Evolutionary conservation across 2,797 vertebrate species (phyloP), one percentile per base, ranked within the genome.

Genomic region (Poeciliopsis turneri): DNA sequence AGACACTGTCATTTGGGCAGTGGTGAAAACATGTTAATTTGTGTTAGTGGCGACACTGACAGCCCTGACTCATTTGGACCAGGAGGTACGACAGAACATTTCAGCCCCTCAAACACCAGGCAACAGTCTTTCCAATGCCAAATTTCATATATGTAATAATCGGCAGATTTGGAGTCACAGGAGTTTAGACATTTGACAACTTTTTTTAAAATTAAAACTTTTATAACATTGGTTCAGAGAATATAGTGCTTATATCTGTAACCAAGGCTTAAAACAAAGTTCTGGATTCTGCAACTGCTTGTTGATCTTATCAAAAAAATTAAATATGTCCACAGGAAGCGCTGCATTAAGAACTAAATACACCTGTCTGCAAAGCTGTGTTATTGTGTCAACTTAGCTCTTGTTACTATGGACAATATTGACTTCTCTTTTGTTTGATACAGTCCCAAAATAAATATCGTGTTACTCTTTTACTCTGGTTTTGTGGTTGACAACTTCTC

Each of bases 71-170:
- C 39, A 70, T 41, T 25, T 2, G 7, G 68, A 28, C 68, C 68
- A 70, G 41, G 68, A 70, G 68, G 41, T 45, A 70, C 12, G 41
- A 75, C 68, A 45, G 68, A 45, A 70, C 68, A 70, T 69, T 69
- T 69, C n/a, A 69, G 41, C 23, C 66, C 66, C 39, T 43, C 23
- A 23, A 41, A 66, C 20, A 23, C 64, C 23, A 10, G 9, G 61
- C 30, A 33, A 33, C 33, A 66, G 33, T 41, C 39, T 68, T 25
- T 12, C 33, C 64, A 25, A 12, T 25, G 36, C 9, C 20, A 41
- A 68, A 41, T n/a, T 25, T 57, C 10, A 25, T n/a, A 41, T 43
- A 25, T 57, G n/a, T 28, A n/a, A 57, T 57, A 68, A 51, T 68
- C 64, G 9, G 39, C 64, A 25, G 23, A 23, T 41, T 68, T 68